Conservation (phyloP, 1,140 invertebrate genomes). For the Conopomorpha cramerella region DNA sequence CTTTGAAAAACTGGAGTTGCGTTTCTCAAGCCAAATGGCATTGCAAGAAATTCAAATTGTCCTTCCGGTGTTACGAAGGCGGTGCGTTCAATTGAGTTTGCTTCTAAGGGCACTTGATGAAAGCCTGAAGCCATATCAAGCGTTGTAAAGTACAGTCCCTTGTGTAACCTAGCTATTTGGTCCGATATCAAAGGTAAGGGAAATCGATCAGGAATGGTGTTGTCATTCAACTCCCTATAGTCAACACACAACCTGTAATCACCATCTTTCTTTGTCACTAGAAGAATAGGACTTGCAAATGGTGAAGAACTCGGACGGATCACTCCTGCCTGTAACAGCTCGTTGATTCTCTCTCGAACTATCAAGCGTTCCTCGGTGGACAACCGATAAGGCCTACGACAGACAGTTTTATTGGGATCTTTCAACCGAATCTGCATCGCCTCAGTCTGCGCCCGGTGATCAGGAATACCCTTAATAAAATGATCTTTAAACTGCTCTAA, state of each 20-base stretch:
- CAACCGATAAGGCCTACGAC: conserved; percentile 7
- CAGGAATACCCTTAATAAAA: not conserved
- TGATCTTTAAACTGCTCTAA: not conserved
- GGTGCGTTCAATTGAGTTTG: not conserved
- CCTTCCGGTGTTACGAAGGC: not conserved
- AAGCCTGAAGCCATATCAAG: not conserved
- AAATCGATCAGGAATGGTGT: conserved; percentile 35
- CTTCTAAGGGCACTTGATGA: not conserved
- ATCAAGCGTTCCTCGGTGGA: conserved; percentile 1
- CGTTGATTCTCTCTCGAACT: conserved; percentile 7
- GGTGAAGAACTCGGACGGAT: conserved; percentile 8
- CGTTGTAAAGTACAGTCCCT: conserved; percentile 4
- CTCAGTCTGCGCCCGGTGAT: not conserved
- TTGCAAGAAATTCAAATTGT: not conserved
- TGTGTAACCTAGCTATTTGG: conserved; percentile 19
- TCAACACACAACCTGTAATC: conserved; percentile 17
- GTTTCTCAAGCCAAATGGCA: conserved; percentile 1
- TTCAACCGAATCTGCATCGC: not conserved
- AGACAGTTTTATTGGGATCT: conserved; percentile 4
- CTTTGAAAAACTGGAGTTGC: conserved; percentile 10
- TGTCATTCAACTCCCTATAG: conserved; percentile 44
- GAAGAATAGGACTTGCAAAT: conserved; percentile 10
- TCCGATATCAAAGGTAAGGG: conserved; percentile 56
- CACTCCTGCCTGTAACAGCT: conserved; percentile 1
- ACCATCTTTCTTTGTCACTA: conserved; percentile 8